Percentiles rank a stretch among this genome's conserved stretches.
These are phyloP conservation scores for Ormyrus nitidulus DNA, from an alignment of 2,888 invertebrate species.

Conservation along the genomic window DNA sequence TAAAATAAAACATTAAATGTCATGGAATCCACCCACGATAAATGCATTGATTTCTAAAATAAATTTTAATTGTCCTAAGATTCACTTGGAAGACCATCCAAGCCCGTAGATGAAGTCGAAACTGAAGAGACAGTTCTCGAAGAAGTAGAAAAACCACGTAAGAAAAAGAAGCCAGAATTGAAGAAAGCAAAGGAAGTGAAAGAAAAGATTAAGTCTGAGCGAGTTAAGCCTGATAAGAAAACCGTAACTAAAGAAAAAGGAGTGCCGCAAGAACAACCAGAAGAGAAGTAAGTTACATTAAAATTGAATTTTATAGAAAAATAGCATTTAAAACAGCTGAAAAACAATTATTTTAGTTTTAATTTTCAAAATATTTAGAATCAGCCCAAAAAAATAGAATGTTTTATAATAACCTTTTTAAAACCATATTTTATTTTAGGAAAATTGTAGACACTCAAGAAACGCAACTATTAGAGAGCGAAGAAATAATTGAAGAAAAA, in stretches of 20 bases:
- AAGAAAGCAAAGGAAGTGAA: conserved; percentile 77
- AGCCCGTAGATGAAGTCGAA: conserved; percentile 70
- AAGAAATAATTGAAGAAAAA: conserved; percentile 78
- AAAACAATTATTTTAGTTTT: no score
- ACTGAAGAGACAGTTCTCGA: conserved; percentile 62
- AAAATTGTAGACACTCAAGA: conserved; percentile 77
- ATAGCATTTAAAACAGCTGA: not conserved
- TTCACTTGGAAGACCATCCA: conserved; percentile 17
- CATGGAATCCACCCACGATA: not conserved
- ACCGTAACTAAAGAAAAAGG: conserved; percentile 66
- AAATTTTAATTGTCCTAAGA: conserved; percentile 19
- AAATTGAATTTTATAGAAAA: not conserved
- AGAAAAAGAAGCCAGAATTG: conserved; percentile 70
- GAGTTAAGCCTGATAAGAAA: conserved; percentile 77
- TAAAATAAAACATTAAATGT: conserved; percentile 3
- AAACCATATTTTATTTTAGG: conserved; percentile 61
- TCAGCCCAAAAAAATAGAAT: not conserved
- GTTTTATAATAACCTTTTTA: not conserved
- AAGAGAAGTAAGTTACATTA: conserved; percentile 67
- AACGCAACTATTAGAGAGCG: conserved; percentile 78
- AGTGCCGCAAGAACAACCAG: conserved; percentile 65
- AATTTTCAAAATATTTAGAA: no score
- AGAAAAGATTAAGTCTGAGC: conserved; percentile 76
- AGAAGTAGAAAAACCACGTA: conserved; percentile 63
- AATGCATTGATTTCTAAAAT: not conserved